phyloP scores from a whole-genome alignment of 2,797 vertebrate genomes.

The Spea hammondii region DNA sequence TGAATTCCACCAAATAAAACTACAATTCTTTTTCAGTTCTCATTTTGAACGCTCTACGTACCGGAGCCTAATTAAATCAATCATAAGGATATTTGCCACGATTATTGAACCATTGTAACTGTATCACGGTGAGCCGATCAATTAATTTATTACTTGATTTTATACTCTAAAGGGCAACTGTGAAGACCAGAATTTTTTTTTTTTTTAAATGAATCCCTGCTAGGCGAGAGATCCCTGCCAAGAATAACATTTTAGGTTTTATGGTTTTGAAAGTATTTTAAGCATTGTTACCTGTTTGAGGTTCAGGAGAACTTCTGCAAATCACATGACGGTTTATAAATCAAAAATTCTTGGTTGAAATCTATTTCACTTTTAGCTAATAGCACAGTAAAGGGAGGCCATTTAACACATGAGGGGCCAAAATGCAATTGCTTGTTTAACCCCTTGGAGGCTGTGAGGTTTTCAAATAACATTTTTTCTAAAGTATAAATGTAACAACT shows the following conservation, averaged over 20 bases:
- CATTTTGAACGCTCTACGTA: too few species aligned
- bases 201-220: conserved; percentile 32
- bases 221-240: conserved; percentile 17
- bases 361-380: too few species aligned
- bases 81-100: not conserved
- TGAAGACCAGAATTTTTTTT: conserved; percentile 7
- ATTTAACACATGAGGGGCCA: too few species aligned
- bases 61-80: conserved; percentile 2
- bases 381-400: too few species aligned
- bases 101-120: conserved; percentile 27
- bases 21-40: too few species aligned
- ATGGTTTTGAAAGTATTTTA: not conserved
- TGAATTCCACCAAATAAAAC: too few species aligned
- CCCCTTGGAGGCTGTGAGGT: too few species aligned
- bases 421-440: too few species aligned
- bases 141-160: conserved; percentile 31
- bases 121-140: conserved; percentile 26
- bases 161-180: conserved; percentile 31
- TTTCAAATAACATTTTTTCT: too few species aligned
- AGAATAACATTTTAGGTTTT: conserved; percentile 20
- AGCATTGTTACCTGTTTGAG: conserved; percentile 32
- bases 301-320: conserved; percentile 22
- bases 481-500: too few species aligned
- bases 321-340: not conserved
- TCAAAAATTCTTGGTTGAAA: not conserved